Base-by-base conservation (phyloP, 2,888 invertebrate genomes). In the Chymomyza amoena region DNA sequence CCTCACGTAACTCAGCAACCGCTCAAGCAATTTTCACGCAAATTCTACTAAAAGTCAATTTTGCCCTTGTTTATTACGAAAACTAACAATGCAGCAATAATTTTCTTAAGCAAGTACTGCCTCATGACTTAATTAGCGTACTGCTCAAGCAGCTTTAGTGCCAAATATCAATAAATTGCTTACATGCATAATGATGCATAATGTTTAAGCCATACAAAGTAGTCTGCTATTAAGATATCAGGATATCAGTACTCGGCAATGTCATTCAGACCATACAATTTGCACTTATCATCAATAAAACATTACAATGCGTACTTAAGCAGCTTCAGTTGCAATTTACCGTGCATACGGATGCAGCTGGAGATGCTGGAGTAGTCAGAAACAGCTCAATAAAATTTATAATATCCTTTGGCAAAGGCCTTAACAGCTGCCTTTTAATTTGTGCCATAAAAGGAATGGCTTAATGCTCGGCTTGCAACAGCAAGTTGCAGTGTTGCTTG, bases 391-490 rank as follows among this genome's bases (percentile, higher is more conserved):
- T 50, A 61, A 61, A 50, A 39, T 61, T 61, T 25, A 61, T 61
- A 20, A 50, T 50, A 59, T 52, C 56, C 57, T 54, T 63, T 51
- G 50, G 51, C 70, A 70, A 45, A 39, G 61, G 61, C 57, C 59
- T 70, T 72, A 73, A 73, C 51, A 25, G n/a, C 63, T 52, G 72
- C 78, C 85, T 79, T 77, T 82, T 82, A 82, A 82, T 85, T 85
- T 82, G 83, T 79, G 80, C 59, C 77, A 36, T 70, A 82, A 76
- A 82, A 82, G 76, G 86, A 85, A 83, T 85, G 78, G 83, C 82
- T 83, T 83, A 83, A 83, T 83, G 70, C 69, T 6, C 15, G 25
- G 57, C 20, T 13, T 54, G 18, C 9, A 9, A 54, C 18, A 7
- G 10, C 54, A 16, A 54, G 54, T 54, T 54, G 54, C 18, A 45